Evolutionary conservation across 2,113 vertebrate genomes (phyloP), one percentile per base, ranked within the genome.

Genomic region (Physeter macrocephalus): DNA sequence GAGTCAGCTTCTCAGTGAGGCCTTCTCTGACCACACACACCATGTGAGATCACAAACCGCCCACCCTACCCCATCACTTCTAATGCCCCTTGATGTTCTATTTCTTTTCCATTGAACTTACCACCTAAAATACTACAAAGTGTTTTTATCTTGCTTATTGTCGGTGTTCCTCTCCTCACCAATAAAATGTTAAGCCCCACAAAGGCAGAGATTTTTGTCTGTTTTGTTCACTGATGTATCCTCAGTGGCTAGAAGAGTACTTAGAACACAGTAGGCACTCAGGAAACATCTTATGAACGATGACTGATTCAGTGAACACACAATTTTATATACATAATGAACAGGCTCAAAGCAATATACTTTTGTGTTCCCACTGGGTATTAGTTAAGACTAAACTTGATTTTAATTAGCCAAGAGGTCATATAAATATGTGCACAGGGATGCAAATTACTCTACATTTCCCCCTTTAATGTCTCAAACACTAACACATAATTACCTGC

Each of bases 401-500:
- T 49, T 95, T 95, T 52, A 87, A 84, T 49, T 43, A 94, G 49
- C 14, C 27, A 89, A 64, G 13, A 75, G 39, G 59, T 71, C 88
- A 83, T 36, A 80, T 27, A 80, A 78, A 90, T 4, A 64, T 31
- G 87, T 34, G 52, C 14, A 71, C 0, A 92, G 29, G 18, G 39
- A 78, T 39, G 59, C 39, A 81, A 75, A 61, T 93, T n/a, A 94
- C 54, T 88, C 97, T 88, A 62, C 57, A 95, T 71, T 71, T 93
- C 74, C 92, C 36, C 61, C 67, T 74, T 90, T 67, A 94, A 59
- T 69, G 6, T 57, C 52, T 92, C 49, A 34, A 27, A 75, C n/a
- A 72, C 52, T 41, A 97, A 95, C 62, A 92, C 43, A 59, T n/a
- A 93, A 96, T 98, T 99, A 99, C 99, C 99, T 99, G 99, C 99